Conservation (phyloP, 1,140 invertebrate genomes). For the Aphelinus atriplicis region DNA sequence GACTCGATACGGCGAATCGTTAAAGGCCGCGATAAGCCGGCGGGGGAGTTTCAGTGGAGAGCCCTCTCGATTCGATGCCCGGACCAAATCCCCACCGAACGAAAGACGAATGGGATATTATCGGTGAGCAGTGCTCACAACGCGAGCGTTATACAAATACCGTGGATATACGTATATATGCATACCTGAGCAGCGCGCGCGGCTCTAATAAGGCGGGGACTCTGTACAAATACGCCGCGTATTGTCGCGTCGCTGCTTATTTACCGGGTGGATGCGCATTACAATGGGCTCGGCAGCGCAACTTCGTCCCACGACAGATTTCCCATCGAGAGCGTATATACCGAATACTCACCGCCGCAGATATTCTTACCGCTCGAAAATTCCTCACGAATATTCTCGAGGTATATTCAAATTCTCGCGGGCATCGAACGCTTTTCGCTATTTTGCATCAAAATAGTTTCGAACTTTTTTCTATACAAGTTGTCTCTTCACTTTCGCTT, state of each 20-base stretch:
- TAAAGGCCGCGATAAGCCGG: slow-evolving; percentile 43
- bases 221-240: slow-evolving; percentile 55
- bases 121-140: slow-evolving; percentile 30
- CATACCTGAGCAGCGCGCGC: slow-evolving; percentile 52
- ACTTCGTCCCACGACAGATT: too few species aligned
- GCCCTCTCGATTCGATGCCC: neutral
- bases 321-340: too few species aligned
- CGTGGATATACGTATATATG: slow-evolving; percentile 43
- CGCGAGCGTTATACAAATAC: slow-evolving; percentile 60
- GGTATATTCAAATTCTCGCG: too few species aligned
- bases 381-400: too few species aligned
- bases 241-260: slow-evolving; percentile 20
- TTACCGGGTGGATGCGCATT: slow-evolving; percentile 3
- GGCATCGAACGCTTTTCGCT: too few species aligned
- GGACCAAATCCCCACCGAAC: too few species aligned
- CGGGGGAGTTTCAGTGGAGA: slow-evolving; percentile 51
- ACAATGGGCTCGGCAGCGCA: too few species aligned
- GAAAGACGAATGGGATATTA: slow-evolving; percentile 50
- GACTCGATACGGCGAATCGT: slow-evolving; percentile 36
- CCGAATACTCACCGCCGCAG: too few species aligned
- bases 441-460: too few species aligned
- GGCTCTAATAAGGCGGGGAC: slow-evolving; percentile 32
- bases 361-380: too few species aligned
- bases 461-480: too few species aligned
- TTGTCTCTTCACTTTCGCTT: too few species aligned